These are phyloP conservation scores for Bubo blakistoni DNA, from an alignment of 2,113 vertebrate species.

Conservation along the genomic window DNA sequence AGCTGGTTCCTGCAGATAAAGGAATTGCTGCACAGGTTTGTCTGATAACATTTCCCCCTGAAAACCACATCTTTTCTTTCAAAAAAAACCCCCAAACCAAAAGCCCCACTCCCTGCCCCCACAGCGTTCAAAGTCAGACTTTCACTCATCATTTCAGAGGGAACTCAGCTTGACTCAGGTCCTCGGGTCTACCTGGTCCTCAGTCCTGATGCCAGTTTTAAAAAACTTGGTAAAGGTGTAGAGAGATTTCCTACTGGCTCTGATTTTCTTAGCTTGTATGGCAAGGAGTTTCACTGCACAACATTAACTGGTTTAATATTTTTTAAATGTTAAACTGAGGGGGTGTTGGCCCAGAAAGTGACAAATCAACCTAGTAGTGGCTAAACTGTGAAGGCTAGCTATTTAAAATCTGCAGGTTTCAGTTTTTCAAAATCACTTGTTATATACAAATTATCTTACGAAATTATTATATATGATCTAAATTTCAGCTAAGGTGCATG, in stretches of 20 bases:
- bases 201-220: background rate
- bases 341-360: background rate
- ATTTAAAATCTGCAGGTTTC: background rate
- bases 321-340: background rate
- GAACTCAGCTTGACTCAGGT: background rate
- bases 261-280: background rate
- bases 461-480: background rate
- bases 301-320: background rate
- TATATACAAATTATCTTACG: background rate
- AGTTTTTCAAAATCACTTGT: background rate
- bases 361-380: background rate
- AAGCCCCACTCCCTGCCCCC: background rate
- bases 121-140: background rate
- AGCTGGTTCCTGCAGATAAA: background rate
- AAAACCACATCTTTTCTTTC: background rate
- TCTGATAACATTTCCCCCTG: background rate
- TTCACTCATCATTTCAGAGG: background rate
- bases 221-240: background rate
- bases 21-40: background rate
- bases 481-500: background rate
- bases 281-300: background rate
- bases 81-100: background rate
- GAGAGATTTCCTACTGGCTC: background rate
- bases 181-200: background rate
- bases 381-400: background rate